Base-by-base conservation (phyloP, 2,113 vertebrate genomes). In the Brienomyrus longianalis region DNA sequence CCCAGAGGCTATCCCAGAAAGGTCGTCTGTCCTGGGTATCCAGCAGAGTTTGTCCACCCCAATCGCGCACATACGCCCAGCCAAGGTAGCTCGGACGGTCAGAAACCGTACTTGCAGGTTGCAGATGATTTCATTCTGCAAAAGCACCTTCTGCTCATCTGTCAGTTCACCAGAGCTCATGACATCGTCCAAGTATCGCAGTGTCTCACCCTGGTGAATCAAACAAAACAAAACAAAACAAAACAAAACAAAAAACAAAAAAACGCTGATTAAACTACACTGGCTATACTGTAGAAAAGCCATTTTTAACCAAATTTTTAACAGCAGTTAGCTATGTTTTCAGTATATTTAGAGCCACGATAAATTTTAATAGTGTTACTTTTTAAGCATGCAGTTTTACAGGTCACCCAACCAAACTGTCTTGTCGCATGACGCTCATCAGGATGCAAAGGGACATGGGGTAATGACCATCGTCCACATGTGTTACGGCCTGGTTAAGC, bases 121-220 rank as follows among this genome's bases (percentile, higher is more conserved):
- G 56, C 56, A 88, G 52, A 90, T 62, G 19, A 90, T 27, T 70
- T 90, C 90, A 39, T 90, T 88, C 45, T 90, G 70, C n/a, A 90
- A 89, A 51, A 80, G 80, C 10, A 88, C 21, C 50, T 47, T 62
- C 47, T 90, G 86, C 10, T 90, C 77, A 27, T 90, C 87, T 43
- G 90, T 52, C 35, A 90, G 77, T 7, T 66, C 80, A 84, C n/a
- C 52, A 35, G n/a, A 62, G 35, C 43, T 85, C 7, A 85, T 31
- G 10, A 88, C 13, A 9, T 85, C 21, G 10, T 62, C 23, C 39
- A 90, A 52, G 56, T 90, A 90, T 9, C n/a, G 23, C 21, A 88
- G 77, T 6, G 88, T 74, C 83, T 88, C 87, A 51, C 59, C 45
- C 90, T 90, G 90, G 77, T 47, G 43, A 83, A 50, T 50, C 62